Evolutionary conservation across 2,113 vertebrate species (phyloP).

Genomic region (Butorides virescens): DNA sequence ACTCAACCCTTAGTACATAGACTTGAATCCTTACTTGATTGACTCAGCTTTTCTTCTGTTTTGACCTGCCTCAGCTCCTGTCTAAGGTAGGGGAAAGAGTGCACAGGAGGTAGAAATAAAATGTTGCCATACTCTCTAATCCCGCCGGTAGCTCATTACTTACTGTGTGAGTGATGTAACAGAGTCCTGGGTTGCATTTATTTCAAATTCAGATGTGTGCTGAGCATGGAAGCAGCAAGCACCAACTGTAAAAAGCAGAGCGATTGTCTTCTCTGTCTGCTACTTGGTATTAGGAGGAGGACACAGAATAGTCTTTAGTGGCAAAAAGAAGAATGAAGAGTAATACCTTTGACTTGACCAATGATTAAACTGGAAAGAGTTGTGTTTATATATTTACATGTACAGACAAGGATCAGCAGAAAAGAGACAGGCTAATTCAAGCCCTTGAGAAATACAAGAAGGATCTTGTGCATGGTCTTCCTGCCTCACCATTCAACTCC

Average conservation of each 20-base stretch:
- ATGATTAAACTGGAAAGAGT: not conserved
- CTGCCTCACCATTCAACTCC: not conserved
- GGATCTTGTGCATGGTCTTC: not conserved
- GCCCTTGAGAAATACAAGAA: conserved; percentile 34
- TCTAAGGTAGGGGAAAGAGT: not conserved
- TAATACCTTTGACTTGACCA: not conserved
- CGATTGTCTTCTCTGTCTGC: not conserved
- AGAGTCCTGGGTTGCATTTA: not conserved
- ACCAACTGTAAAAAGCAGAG: not conserved
- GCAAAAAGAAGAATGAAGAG: not conserved
- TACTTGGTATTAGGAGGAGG: not conserved
- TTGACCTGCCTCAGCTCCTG: not conserved
- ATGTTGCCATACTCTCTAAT: not conserved
- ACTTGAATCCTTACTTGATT: not conserved
- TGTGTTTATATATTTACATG: not conserved
- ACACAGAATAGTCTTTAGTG: not conserved
- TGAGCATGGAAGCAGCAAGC: not conserved
- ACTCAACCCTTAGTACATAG: not conserved
- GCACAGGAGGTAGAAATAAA: not conserved
- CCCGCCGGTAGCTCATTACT: not conserved
- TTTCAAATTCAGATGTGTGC: not conserved
- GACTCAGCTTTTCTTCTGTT: not conserved
- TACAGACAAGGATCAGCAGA: conserved; percentile 61
- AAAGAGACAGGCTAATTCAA: conserved; percentile 55
- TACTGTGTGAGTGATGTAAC: not conserved